phyloP scores from a whole-genome alignment of 2,797 vertebrate species.

The Remorina albescens region DNA sequence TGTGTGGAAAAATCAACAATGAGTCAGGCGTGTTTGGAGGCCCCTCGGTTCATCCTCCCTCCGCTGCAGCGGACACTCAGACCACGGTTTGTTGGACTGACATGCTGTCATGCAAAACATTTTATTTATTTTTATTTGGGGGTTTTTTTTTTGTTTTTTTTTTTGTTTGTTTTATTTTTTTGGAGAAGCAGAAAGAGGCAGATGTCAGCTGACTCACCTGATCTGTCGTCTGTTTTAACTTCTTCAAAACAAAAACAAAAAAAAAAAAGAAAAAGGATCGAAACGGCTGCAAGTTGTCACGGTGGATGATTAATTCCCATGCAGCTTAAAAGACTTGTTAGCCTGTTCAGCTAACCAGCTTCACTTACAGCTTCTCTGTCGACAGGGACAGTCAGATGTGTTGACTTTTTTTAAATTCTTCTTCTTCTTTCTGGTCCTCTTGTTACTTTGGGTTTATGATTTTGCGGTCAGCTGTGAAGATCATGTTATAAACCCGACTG shows the following conservation, averaged over 20 bases:
- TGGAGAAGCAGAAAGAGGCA: too few relatives aligned
- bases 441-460: constrained; percentile 39
- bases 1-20: constrained; percentile 48
- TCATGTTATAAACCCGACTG: constrained; percentile 17
- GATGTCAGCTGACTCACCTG: constrained; percentile 49
- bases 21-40: constrained; percentile 57
- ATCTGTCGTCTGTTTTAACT: constrained; percentile 33
- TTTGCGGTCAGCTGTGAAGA: constrained; percentile 26
- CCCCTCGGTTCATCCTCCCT: constrained; percentile 33
- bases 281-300: constrained; percentile 29
- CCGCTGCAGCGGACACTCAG: constrained; percentile 49
- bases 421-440: constrained; percentile 47
- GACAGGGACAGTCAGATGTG: constrained; percentile 42
- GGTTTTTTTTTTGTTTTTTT: too few relatives aligned
- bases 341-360: constrained; percentile 62
- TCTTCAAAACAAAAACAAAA: too few relatives aligned
- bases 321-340: constrained; percentile 50
- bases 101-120: constrained; percentile 59
- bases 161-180: too few relatives aligned
- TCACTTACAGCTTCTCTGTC: constrained; percentile 55
- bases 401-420: constrained; percentile 48
- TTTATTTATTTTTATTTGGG: too few relatives aligned
- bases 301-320: constrained; percentile 54
- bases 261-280: too few relatives aligned
- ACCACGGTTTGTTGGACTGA: constrained; percentile 25